Percentiles rank a stretch among this genome's conserved stretches.
Evolutionary conservation across 2,888 invertebrate species (phyloP).

Genomic region (Pyrrhia umbra): DNA sequence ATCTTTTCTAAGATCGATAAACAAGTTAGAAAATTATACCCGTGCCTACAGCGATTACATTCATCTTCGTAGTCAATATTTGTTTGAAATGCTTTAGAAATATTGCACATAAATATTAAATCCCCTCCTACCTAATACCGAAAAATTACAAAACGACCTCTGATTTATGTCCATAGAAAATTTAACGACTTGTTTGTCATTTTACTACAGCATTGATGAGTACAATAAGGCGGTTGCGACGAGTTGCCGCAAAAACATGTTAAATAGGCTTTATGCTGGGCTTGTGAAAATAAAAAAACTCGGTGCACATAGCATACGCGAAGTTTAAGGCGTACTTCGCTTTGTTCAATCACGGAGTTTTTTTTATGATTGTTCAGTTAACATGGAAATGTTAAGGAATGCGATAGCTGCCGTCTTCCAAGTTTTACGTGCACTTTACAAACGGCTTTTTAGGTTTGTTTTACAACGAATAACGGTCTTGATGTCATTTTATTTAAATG

Average conservation of each 20-base stretch:
- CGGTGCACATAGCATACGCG: slow-evolving; percentile 49
- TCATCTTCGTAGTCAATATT: slow-evolving; percentile 42
- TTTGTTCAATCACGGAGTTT: slow-evolving; percentile 55
- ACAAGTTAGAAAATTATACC: slow-evolving; percentile 32
- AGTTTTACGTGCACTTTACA: slow-evolving; percentile 11
- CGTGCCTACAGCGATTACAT: slow-evolving; percentile 19
- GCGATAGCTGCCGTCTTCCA: slow-evolving; percentile 32
- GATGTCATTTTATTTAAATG: background rate
- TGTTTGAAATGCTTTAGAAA: slow-evolving; percentile 49
- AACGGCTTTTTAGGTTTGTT: background rate
- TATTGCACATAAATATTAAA: slow-evolving; percentile 56
- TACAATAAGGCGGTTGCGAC: slow-evolving; percentile 72
- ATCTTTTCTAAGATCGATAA: slow-evolving; percentile 29
- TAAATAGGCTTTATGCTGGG: slow-evolving; percentile 69
- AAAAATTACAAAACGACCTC: slow-evolving; percentile 64
- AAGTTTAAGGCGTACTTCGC: slow-evolving; percentile 50
- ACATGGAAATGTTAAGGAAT: slow-evolving; percentile 54
- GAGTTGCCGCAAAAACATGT: slow-evolving; percentile 75
- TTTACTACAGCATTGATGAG: slow-evolving; percentile 76
- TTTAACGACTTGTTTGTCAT: slow-evolving; percentile 77
- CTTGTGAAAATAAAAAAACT: slow-evolving; percentile 65
- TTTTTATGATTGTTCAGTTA: slow-evolving; percentile 55
- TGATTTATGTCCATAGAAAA: slow-evolving; percentile 77
- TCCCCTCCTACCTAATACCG: slow-evolving; percentile 57
- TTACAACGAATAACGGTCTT: background rate